These are phyloP conservation scores for Luidia sarsii DNA, from an alignment of 53 echinoderm and acorn worm species.

Conservation along the genomic window DNA sequence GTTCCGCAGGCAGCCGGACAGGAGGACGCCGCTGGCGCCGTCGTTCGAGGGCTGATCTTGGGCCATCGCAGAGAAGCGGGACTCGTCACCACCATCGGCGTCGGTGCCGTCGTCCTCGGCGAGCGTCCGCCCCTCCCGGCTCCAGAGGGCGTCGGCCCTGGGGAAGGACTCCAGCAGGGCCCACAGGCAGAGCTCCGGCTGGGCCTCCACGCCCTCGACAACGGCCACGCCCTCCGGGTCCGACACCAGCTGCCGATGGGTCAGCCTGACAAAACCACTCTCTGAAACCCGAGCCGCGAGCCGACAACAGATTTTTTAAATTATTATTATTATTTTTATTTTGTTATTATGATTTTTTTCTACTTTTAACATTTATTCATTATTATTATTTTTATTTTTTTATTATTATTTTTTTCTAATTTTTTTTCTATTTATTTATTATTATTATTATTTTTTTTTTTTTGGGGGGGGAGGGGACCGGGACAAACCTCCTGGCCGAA, in stretches of 20 bases:
- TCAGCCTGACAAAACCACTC: conserved; percentile 33
- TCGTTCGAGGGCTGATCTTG: neutral
- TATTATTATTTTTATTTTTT: too few species aligned
- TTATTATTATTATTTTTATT: too few species aligned
- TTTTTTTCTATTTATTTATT: too few species aligned
- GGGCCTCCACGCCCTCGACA: conserved; percentile 3
- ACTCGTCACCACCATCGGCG: too few species aligned
- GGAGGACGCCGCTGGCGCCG: neutral
- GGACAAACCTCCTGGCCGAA: too few species aligned
- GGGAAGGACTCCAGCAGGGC: conserved; percentile 10
- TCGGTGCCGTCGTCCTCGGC: neutral
- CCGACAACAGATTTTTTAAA: too few species aligned
- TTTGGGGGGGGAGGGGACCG: too few species aligned
- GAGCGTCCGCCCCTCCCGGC: conserved; percentile 1
- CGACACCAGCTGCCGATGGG: neutral
- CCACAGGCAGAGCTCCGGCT: neutral
- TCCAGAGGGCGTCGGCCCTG: neutral
- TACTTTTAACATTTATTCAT: too few species aligned
- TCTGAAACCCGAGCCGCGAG: too few species aligned
- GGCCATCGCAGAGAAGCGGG: neutral
- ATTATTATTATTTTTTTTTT: too few species aligned
- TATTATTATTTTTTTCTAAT: too few species aligned
- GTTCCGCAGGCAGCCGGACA: conserved; percentile 23
- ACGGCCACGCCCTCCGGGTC: neutral
- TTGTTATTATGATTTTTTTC: too few species aligned